These are phyloP conservation scores for Machimus rusticus DNA, from an alignment of 2,888 invertebrate species.

Conservation along the genomic window DNA sequence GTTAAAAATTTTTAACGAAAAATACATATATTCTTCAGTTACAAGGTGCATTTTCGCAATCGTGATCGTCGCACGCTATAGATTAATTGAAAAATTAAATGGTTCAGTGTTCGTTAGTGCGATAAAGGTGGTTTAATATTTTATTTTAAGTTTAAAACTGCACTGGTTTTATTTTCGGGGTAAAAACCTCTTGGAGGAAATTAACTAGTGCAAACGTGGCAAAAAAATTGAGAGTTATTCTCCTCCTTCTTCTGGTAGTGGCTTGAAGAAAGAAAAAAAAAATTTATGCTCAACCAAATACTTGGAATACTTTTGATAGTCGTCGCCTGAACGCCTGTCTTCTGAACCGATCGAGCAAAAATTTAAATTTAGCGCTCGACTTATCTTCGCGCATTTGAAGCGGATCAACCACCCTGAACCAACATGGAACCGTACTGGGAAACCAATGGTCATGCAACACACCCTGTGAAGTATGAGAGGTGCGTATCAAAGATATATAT, in stretches of 20 bases:
- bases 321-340: not conserved
- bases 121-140: not conserved
- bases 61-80: not conserved
- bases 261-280: not conserved
- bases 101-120: not conserved
- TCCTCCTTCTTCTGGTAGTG: not conserved
- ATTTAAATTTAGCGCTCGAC: slow-evolving; percentile 8
- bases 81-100: not conserved
- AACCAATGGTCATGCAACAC: slow-evolving; percentile 62
- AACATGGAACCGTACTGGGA: slow-evolving; percentile 63
- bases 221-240: not conserved
- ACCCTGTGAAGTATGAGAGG: slow-evolving; percentile 64
- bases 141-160: not conserved
- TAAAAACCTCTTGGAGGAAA: not conserved
- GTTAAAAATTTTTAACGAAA: not conserved
- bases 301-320: slow-evolving; percentile 13
- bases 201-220: slow-evolving; percentile 18
- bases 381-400: not conserved
- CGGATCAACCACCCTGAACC: not conserved
- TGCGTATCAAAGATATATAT: not conserved
- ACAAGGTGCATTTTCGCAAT: not conserved
- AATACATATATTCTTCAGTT: not conserved
- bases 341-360: not conserved
- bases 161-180: not conserved
- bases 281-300: not conserved